Evolutionary conservation across 2,113 vertebrate species (phyloP).

Genomic region (Cichladusa arquata): DNA sequence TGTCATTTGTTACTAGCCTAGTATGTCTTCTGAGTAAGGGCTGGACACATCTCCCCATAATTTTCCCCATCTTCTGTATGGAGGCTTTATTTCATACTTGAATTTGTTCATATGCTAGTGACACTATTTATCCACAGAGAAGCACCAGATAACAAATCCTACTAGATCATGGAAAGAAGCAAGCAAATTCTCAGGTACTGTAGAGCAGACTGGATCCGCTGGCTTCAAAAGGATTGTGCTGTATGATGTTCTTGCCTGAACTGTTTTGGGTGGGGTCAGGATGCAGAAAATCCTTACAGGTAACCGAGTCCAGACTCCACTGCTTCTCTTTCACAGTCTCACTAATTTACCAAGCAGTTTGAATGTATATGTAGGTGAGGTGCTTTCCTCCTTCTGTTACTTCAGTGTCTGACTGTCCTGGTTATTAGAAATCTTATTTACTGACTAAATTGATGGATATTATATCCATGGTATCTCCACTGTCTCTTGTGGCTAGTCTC

Average conservation of each 20-base stretch:
- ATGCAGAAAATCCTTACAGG: background rate
- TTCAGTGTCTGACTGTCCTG: background rate
- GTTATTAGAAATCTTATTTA: background rate
- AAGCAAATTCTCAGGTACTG: background rate
- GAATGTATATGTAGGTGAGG: background rate
- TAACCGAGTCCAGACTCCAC: fast-evolving
- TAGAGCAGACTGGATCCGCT: background rate
- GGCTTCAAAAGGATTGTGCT: background rate
- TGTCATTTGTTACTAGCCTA: background rate
- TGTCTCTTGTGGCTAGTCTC: background rate
- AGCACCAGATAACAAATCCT: background rate
- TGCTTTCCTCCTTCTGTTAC: background rate
- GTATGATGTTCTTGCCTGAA: background rate
- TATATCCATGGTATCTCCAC: background rate
- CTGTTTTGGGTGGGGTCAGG: background rate
- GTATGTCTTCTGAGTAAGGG: background rate
- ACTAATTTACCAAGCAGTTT: background rate
- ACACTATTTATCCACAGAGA: background rate
- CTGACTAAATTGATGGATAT: background rate
- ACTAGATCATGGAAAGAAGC: background rate
- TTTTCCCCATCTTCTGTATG: background rate
- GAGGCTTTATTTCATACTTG: background rate
- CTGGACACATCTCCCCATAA: background rate
- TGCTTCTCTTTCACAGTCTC: background rate
- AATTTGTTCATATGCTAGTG: background rate